These are phyloP conservation scores for Smutsia gigantea DNA, from an alignment of 2,797 vertebrate species.

Conservation along the genomic window DNA sequence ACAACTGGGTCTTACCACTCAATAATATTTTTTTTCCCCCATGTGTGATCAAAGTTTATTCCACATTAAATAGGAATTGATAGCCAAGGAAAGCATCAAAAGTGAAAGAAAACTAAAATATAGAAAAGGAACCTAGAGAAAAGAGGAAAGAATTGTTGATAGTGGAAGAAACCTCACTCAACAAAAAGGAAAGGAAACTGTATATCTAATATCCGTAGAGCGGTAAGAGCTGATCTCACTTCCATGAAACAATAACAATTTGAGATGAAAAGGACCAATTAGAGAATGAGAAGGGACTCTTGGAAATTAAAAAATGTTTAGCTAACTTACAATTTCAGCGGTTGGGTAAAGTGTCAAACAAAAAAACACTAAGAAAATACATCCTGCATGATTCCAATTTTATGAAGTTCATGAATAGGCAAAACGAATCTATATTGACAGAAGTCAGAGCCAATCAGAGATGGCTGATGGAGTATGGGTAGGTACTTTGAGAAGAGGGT, in stretches of 20 bases:
- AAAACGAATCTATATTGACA: too few species aligned
- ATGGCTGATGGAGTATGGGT: too few species aligned
- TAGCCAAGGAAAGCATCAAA: neutral
- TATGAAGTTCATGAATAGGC: too few species aligned
- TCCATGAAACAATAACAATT: neutral
- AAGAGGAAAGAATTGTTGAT: neutral
- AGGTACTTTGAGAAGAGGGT: neutral
- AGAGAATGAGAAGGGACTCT: neutral
- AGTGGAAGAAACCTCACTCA: neutral
- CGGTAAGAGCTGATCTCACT: neutral
- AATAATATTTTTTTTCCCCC: neutral
- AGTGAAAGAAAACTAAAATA: neutral
- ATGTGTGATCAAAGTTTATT: neutral
- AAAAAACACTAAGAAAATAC: too few species aligned
- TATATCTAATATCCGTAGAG: neutral
- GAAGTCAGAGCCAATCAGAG: neutral
- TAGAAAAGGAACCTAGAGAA: neutral
- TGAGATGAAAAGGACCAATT: neutral
- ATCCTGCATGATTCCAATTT: too few species aligned
- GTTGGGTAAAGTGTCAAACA: neutral
- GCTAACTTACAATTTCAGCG: neutral
- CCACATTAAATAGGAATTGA: neutral
- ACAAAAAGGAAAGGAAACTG: neutral
- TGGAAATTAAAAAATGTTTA: neutral
- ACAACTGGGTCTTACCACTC: neutral